These are phyloP conservation scores for Triplophysa siluroides DNA, from an alignment of 2,113 vertebrate species.

Conservation along the genomic window DNA sequence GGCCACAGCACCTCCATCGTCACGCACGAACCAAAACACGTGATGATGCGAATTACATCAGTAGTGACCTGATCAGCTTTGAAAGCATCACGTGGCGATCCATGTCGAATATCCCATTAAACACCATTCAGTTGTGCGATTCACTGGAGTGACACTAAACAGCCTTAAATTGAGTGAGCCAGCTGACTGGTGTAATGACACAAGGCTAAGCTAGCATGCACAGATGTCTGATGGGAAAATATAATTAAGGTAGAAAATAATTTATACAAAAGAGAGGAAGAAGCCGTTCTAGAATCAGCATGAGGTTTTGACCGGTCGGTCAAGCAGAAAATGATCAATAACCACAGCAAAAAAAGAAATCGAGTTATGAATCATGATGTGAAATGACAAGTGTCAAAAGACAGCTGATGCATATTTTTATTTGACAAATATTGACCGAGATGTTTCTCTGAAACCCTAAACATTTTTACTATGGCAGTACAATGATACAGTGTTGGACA, in stretches of 20 bases:
- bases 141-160: conserved; percentile 18
- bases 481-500: not conserved
- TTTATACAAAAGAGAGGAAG: not conserved
- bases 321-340: too few species aligned
- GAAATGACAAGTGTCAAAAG: too few species aligned
- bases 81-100: not conserved
- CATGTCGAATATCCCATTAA: not conserved
- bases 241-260: conserved; percentile 23
- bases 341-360: too few species aligned
- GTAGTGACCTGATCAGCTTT: too few species aligned
- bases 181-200: conserved; percentile 14
- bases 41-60: too few species aligned
- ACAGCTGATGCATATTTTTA: too few species aligned
- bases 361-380: too few species aligned
- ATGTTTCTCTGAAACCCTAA: too few species aligned
- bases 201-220: conserved; percentile 13
- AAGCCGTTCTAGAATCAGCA: not conserved
- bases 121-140: not conserved
- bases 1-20: conserved; percentile 11
- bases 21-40: not conserved
- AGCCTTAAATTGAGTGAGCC: not conserved
- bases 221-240: conserved; percentile 26
- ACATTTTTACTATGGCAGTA: not conserved
- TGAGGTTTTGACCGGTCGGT: too few species aligned
- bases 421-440: too few species aligned